Evolutionary conservation across 2,888 invertebrate genomes (phyloP).

Genomic region (Latrodectus hesperus): DNA sequence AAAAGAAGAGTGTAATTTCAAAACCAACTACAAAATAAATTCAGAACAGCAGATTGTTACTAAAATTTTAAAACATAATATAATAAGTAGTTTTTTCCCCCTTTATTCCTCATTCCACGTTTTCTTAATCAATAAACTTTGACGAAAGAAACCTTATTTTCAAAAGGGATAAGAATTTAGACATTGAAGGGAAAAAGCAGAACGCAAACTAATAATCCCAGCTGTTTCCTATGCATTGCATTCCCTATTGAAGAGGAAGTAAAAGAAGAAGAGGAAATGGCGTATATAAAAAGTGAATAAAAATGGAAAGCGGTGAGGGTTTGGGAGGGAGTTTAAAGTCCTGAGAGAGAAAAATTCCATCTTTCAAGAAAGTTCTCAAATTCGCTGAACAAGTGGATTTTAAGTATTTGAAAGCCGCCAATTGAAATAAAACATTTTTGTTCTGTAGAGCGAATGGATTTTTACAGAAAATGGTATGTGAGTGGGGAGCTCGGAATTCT

Average conservation of each 20-base stretch:
- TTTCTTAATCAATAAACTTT: too few species aligned
- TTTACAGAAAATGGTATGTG: neutral
- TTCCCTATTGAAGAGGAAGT: slow-evolving; percentile 9
- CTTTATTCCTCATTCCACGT: too few species aligned
- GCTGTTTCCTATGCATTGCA: slow-evolving; percentile 17
- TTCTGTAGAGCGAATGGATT: slow-evolving; percentile 25
- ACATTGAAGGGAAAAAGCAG: slow-evolving; percentile 10
- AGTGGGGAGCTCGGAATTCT: too few species aligned
- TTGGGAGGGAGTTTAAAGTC: neutral
- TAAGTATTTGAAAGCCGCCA: slow-evolving; percentile 68
- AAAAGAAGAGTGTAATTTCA: too few species aligned
- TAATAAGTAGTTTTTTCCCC: too few species aligned
- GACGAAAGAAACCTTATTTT: too few species aligned
- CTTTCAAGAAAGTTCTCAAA: slow-evolving; percentile 35
- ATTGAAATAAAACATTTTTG: slow-evolving; percentile 63
- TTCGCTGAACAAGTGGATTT: slow-evolving; percentile 66
- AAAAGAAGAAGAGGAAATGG: neutral
- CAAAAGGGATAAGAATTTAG: neutral
- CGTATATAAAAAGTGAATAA: neutral
- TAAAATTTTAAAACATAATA: too few species aligned
- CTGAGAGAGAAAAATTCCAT: slow-evolving; percentile 30
- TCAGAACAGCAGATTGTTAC: too few species aligned
- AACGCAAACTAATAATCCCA: slow-evolving; percentile 40
- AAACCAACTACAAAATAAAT: too few species aligned
- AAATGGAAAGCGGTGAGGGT: neutral